Conservation (phyloP, 1,140 invertebrate genomes). For the Mylabris phalerata region DNA sequence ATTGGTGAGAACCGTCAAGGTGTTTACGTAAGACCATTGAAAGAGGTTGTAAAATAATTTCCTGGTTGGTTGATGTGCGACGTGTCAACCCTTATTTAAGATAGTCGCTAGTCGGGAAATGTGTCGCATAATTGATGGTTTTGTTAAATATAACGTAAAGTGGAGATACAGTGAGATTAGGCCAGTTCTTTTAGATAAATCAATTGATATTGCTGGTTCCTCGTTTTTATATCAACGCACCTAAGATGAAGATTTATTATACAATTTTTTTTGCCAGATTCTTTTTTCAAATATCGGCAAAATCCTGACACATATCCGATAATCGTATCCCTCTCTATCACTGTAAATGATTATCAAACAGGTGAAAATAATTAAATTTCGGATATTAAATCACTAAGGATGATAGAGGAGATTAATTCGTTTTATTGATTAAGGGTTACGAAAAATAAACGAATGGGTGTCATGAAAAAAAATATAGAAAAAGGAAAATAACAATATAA, state of each 20-base stretch:
- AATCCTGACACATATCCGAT: too few species aligned
- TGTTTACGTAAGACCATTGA: slow-evolving; percentile 13
- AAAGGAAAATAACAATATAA: not conserved
- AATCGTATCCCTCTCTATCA: too few species aligned
- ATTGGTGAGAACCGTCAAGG: slow-evolving; percentile 12
- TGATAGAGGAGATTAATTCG: too few species aligned
- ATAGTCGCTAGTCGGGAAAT: slow-evolving; percentile 4
- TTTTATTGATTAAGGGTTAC: too few species aligned
- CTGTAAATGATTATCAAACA: too few species aligned
- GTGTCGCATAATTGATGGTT: slow-evolving; percentile 14
- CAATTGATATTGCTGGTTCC: slow-evolving; percentile 5
- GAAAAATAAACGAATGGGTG: too few species aligned
- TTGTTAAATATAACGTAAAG: slow-evolving; percentile 8
- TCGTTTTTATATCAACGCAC: not conserved
- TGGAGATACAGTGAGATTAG: slow-evolving; percentile 7
- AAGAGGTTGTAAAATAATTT: slow-evolving; percentile 14
- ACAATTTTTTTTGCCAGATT: not conserved
- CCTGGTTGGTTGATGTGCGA: slow-evolving; percentile 12
- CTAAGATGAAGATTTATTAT: slow-evolving; percentile 12
- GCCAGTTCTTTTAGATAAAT: slow-evolving; percentile 8
- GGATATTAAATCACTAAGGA: too few species aligned
- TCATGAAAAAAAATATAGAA: too few species aligned
- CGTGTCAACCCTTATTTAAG: slow-evolving; percentile 12
- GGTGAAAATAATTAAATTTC: too few species aligned
- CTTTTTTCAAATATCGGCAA: too few species aligned